Base-by-base conservation (phyloP, 2,113 vertebrate genomes). In the Turdus rufiventris region DNA sequence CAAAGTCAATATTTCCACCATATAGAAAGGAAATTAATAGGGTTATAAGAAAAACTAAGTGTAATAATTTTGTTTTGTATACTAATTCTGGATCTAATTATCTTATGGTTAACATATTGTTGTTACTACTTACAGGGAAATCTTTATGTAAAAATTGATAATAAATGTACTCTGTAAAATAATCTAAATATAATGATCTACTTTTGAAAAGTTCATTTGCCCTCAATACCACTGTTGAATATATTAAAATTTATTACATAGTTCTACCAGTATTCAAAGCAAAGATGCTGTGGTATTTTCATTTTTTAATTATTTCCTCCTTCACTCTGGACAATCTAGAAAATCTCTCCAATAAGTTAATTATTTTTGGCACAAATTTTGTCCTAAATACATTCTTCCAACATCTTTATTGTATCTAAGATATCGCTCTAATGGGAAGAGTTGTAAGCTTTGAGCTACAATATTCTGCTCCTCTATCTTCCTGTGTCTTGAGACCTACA, bases 401-500 rank as follows among this genome's bases (percentile, higher is more conserved):
- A 56, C 34, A 45, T 24, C 38, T 96, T 90, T 84, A 47, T 73
- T 92, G 23, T 91, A 4, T 79, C 13, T 65, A 58, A 94, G 14
- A n/a, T 63, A 68, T 13, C 92, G 20, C 45, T 92, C 34, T 96
- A 53, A 48, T 43, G 50, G 28, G 71, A 84, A 91, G 42, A 91
- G 2, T 18, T 72, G 50, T 79, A 89, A 92, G 68, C 75, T 88
- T 65, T 95, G 54, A 88, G 89, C 47, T 95, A 62, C 74, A 76
- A 18, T 66, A 73, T 72, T 61, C 80, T 85, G 14, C 45, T 60
- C 18, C 51, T 93, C 71, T 95, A 14, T 63, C 79, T 66, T 71
- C 56, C 67, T 71, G 84, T 87, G 85, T 78, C 76, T 83, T 94
- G 75, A 97, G 85, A 96, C 74, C 26, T 97, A 93, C 75, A 97